Evolutionary conservation across 2,888 invertebrate genomes (phyloP), one percentile per base, ranked within the genome.

Genomic region (Pollenia griseotomentosa): DNA sequence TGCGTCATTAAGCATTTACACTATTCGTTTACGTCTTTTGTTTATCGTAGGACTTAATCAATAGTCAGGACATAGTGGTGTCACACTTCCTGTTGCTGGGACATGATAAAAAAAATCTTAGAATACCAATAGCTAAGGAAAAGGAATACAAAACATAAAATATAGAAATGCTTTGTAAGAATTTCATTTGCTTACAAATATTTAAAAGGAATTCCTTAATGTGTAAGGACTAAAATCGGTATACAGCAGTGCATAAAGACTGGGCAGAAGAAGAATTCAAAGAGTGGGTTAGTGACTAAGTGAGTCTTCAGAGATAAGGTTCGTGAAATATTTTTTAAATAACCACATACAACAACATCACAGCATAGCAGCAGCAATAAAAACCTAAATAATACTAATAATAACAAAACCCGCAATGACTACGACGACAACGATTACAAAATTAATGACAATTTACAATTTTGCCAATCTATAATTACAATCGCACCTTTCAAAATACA

Each of bases 381-480:
- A 44, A 74, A 57, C 46, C 42, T 51, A 51, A 59, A 59, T 48
- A 81, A 79, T 61, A 83, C 61, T 16, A 78, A 73, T 66, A 78
- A 73, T 59, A 82, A 59, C 65, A 82, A 33, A 33, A 33, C 80
- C 19, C 74, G 79, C 83, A 83, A 78, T 33, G 59, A 70, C 68
- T 59, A 75, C 68, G 42, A 83, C 53, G 70, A 87, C 85, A 85
- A 83, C 84, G 88, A 86, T 88, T 88, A 88, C 78, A 90, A 90
- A 91, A 91, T 91, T 91, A 92, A 91, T 92, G 91, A 90, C 90
- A 91, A 89, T 90, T 90, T 91, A 90, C 90, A 90, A 90, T 89
- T 90, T 83, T 89, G 88, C 89, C 90, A 92, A 92, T 92, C 92
- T 91, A 89, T 91, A 92, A 92, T 92, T 92, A 91, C 90, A 88